These are phyloP conservation scores for Linnaemya tessellans DNA, from an alignment of 2,888 invertebrate genomes.

Conservation along the genomic window DNA sequence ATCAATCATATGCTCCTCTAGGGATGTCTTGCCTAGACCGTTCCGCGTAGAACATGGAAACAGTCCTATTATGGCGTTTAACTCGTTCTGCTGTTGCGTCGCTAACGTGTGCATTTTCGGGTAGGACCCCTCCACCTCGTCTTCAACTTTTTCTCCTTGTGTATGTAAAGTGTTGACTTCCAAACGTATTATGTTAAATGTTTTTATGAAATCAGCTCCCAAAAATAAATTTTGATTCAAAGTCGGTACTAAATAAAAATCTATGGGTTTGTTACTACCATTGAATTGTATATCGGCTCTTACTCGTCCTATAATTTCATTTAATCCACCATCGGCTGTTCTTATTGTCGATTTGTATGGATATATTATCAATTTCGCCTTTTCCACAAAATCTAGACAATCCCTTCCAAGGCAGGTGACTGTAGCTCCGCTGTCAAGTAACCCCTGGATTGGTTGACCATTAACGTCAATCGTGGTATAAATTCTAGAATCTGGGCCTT, in stretches of 20 bases:
- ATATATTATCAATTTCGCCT: too few species aligned
- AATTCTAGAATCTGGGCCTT: neutral
- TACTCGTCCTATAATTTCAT: too few species aligned
- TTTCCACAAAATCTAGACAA: too few species aligned
- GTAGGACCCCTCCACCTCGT: too few species aligned
- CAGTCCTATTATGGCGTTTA: neutral
- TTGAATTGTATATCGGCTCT: neutral
- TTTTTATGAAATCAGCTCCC: neutral
- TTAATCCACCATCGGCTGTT: too few species aligned
- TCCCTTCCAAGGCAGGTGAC: too few species aligned
- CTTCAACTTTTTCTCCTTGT: too few species aligned
- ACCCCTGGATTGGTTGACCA: neutral
- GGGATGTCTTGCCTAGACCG: neutral
- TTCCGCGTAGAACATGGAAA: neutral
- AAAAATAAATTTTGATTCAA: neutral
- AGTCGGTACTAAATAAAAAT: conserved; percentile 1
- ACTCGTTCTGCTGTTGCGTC: neutral
- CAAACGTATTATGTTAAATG: neutral
- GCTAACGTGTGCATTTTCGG: too few species aligned
- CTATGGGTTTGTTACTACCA: neutral
- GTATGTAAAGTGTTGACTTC: too few species aligned
- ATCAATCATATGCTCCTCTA: too few species aligned
- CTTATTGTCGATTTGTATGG: too few species aligned
- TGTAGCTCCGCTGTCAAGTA: conserved; percentile 18
- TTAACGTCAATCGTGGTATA: neutral